Percentiles rank a stretch among this genome's conserved stretches.
These are phyloP conservation scores for Pristionchus entomophagus DNA, from an alignment of 2,888 invertebrate genomes.

Conservation along the genomic window DNA sequence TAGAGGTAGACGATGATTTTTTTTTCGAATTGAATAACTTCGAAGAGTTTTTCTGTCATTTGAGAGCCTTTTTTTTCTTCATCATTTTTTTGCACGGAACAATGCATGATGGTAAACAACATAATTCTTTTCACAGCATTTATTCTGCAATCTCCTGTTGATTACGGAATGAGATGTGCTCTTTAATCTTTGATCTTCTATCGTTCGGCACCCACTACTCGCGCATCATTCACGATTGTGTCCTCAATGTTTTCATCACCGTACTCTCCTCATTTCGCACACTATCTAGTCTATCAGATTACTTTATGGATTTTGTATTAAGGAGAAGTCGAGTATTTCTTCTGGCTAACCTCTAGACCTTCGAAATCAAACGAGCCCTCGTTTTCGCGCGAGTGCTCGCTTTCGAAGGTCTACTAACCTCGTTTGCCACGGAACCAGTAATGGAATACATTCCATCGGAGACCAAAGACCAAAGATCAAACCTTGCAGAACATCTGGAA, in stretches of 20 bases:
- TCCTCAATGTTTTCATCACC: neutral
- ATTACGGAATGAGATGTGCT: slow-evolving; percentile 34
- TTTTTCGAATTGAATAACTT: neutral
- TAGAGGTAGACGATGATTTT: neutral
- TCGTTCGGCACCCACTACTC: neutral
- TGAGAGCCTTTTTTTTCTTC: too few relatives aligned
- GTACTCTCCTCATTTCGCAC: neutral
- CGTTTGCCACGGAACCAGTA: too few relatives aligned
- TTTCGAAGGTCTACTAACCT: too few relatives aligned
- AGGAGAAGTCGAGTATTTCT: too few relatives aligned
- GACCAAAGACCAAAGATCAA: neutral
- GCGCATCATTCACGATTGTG: slow-evolving; percentile 22
- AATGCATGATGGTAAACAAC: too few relatives aligned
- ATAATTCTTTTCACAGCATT: slow-evolving; percentile 22
- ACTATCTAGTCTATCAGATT: too few relatives aligned
- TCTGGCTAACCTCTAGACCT: neutral
- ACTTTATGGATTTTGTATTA: neutral
- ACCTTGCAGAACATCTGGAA: slow-evolving; percentile 25
- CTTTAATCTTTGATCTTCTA: slow-evolving; percentile 20
- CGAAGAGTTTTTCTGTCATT: neutral
- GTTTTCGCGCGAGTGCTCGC: too few relatives aligned
- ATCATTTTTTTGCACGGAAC: too few relatives aligned
- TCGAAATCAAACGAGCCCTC: too few relatives aligned
- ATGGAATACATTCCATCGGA: too few relatives aligned
- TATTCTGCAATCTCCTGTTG: neutral